Conservation (phyloP, 2,797 vertebrate genomes). For the Sebastes hubbsi region DNA sequence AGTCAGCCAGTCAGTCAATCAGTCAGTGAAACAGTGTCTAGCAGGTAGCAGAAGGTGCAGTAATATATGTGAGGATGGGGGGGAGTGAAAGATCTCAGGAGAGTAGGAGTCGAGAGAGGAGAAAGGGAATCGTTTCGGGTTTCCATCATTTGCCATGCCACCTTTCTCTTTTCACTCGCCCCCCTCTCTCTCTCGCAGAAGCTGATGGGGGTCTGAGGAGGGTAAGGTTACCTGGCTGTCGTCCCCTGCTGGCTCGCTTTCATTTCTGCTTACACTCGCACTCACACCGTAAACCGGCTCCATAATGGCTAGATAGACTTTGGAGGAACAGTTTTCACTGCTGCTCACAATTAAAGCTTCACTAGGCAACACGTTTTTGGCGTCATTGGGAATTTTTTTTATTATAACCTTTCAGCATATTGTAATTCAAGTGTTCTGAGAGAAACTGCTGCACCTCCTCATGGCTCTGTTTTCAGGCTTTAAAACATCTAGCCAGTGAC, state of each 20-base stretch:
- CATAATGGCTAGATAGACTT: not conserved
- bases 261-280: constrained; percentile 41
- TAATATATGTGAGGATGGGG: constrained; percentile 40
- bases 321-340: not conserved
- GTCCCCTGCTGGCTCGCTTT: constrained; percentile 56
- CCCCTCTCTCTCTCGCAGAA: constrained; percentile 40
- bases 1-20: constrained; percentile 62
- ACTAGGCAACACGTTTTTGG: too few relatives aligned
- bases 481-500: too few relatives aligned
- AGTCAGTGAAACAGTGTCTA: constrained; percentile 53
- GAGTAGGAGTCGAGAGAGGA: constrained; percentile 68
- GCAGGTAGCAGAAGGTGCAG: constrained; percentile 62
- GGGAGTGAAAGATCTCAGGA: constrained; percentile 62
- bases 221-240: constrained; percentile 72
- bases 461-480: too few relatives aligned
- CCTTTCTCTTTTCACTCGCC: constrained; percentile 54
- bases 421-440: too few relatives aligned
- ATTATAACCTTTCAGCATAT: too few relatives aligned
- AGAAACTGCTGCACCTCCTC: fast-evolving
- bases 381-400: too few relatives aligned
- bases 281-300: not conserved
- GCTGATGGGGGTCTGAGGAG: constrained; percentile 61
- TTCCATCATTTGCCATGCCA: constrained; percentile 61
- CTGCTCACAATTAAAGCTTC: not conserved
- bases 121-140: constrained; percentile 69